Base-by-base conservation (phyloP, 1,140 invertebrate genomes). In the Drosophila paulistorum region DNA sequence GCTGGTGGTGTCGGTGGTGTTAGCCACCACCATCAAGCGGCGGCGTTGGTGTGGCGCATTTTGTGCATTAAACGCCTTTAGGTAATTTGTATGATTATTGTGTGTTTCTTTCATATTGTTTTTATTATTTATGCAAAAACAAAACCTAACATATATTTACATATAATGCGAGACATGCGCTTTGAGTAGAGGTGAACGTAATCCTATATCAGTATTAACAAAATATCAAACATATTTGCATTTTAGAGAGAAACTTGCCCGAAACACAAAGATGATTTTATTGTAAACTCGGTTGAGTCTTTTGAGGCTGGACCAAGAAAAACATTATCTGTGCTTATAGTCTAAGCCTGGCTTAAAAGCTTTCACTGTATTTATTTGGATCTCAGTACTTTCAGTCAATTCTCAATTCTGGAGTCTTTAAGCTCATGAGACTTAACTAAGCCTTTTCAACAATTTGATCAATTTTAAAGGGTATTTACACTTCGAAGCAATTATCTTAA, bases 11-110 rank as follows among this genome's bases (percentile, higher is more conserved):
- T 20, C 33, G 70, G 57, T 51, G 63, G 10, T 30, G 35, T 51
- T 30, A 55, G 48, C 6, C 7, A 30, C 30, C 30, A 30, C 30
- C 30, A 30, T 30, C 5, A 30, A 6, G 30, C 30, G 30, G 30
- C 30, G 30, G 30, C 30, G 30, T 30, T 30, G 30, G 30, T 30
- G 30, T 73, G 65, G 70, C 70, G 80, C 76, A 76, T 83, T 84
- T 78, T 75, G 60, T 79, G 72, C 81, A 85, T 81, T 81, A 81
- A 85, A 74, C 77, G 74, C 68, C 77, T 81, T 85, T 69, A 55
- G 65, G 74, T 79, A 64, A 86, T 79, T 82, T 62, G 65, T 68
- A 71, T 76, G 58, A 39, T 62, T 79, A 76, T 71, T 59, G 58
- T 71, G 5, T 30, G 30, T 67, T 9, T 51, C 45, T 51, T 51